Base-by-base conservation (phyloP, 2,113 vertebrate genomes). In the Dendropsophus ebraccatus region DNA sequence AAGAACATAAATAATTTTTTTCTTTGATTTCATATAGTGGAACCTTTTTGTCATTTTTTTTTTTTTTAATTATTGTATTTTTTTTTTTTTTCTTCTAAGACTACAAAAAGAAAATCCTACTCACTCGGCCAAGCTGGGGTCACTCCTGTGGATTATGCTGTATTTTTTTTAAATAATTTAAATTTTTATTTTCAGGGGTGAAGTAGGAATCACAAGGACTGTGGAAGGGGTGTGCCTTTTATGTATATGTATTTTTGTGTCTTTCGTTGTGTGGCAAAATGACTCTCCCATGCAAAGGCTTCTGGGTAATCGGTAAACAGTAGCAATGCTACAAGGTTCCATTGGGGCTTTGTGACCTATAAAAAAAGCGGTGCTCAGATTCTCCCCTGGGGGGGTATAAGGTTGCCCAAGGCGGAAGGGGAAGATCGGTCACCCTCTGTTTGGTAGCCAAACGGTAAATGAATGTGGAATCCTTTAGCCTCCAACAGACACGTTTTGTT, bases 191-290 rank as follows among this genome's bases (percentile, higher is more conserved):
- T 47, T 12, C 49, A 28, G 74, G 60, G 14, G 86, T 49, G 74
- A 21, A 45, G 76, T 58, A 54, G 30, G 78, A 79, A 56, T 56
- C 25, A 35, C 47, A 72, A 45, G 58, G 78, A 84, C 83, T 76
- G 83, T 84, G 56, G 76, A 86, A 78, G 67, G 85, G 67, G 62
- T 74, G 85, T 80, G 79, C 81, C 72, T 54, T 65, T 81, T 70
- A 72, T 62, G 74, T 25, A 77, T 54, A n/a, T 81, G 45, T 81
- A 76, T 67, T 86, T 69, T 69, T 54, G 52, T 84, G 45, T 87
- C 47, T 50, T 70, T 73, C 37, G 50, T 83, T 86, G 8, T 74
- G 67, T 86, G 77, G 58, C 60, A 86, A 70, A 70, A 74, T 13
- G 23, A 54, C 70, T 23, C 82, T 76, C 82, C 74, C 28, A 28